Evolutionary conservation across 2,113 vertebrate species (phyloP), one percentile per base, ranked within the genome.

Genomic region (Mesocricetus auratus): DNA sequence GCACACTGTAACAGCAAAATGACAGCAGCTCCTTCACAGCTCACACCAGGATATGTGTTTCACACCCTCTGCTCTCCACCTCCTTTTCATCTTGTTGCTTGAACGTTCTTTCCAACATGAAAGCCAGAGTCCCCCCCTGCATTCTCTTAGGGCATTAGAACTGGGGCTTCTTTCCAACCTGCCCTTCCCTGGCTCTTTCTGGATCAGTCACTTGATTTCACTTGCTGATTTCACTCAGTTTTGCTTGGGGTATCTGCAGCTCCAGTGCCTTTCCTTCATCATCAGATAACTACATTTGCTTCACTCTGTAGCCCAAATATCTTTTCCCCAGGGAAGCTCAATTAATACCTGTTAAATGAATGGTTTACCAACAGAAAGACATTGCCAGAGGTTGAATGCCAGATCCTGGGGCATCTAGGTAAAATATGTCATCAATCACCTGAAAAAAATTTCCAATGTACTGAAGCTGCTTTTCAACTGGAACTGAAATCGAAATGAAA

Each of bases 311-410:
- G 24, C 45, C 47, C 42, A 86, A 64, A 22, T 45, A 74, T 81
- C 16, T 60, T 39, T 86, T 90, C 64, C 64, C 53, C 36, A 19
- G 31, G n/a, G 93, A 96, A 73, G 42, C 12, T 78, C 36, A 86
- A 91, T 89, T 89, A 26, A 47, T 58, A 79, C 45, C 71, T 64
- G 31, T 73, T 92, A 77, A 89, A 89, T 50, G 31, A 92, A n/a
- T 77, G 77, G 69, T 62, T 60, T 69, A 78, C 15, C 58, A 88
- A 71, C 45, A 60, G 42, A 33, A 73, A 90, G 21, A 74, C 33
- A 29, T 86, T 33, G 50, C 68, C 19, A 86, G 66, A 86, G 64
- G 42, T 56, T 64, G 47, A 66, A 69, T 62, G 71, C 12, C 74
- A 95, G 60, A 31, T 53, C 58, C 68, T 50, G 26, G 58, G 15